These are phyloP conservation scores for Adineta ricciae DNA, from an alignment of 2,888 invertebrate species.

Conservation along the genomic window DNA sequence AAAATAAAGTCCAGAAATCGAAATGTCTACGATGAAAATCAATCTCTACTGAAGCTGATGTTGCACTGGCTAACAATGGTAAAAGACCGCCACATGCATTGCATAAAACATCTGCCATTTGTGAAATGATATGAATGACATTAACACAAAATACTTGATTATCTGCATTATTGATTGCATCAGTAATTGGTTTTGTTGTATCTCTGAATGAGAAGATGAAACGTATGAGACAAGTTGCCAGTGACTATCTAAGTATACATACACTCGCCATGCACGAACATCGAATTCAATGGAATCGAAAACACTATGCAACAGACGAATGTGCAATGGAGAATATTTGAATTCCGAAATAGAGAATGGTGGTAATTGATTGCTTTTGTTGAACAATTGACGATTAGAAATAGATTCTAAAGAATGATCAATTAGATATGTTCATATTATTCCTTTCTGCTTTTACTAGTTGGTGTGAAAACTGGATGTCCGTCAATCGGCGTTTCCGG, in stretches of 20 bases:
- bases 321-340: slow-evolving; percentile 97
- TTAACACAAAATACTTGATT: slow-evolving; percentile 98
- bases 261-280: slow-evolving; percentile 52
- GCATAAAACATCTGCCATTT: slow-evolving; percentile 93
- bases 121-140: slow-evolving; percentile 95
- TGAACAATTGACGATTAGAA: slow-evolving; percentile 9
- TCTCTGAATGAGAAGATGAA: slow-evolving; percentile 58
- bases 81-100: slow-evolving; percentile 94
- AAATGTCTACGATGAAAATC: too few species aligned
- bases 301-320: slow-evolving; percentile 87
- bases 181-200: slow-evolving; percentile 87
- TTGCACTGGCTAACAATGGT: slow-evolving; percentile 89
- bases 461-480: neutral
- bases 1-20: too few species aligned
- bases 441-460: too few species aligned
- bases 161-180: slow-evolving; percentile 94
- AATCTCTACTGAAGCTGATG: slow-evolving; percentile 61
- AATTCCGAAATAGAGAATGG: slow-evolving; percentile 53
- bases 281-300: slow-evolving; percentile 92
- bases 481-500: neutral
- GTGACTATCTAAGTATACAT: neutral
- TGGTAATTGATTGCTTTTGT: slow-evolving; percentile 22
- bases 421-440: neutral
- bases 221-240: neutral
- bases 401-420: neutral